These are phyloP conservation scores for Episyrphus balteatus DNA, from an alignment of 1,140 invertebrate genomes.

Conservation along the genomic window DNA sequence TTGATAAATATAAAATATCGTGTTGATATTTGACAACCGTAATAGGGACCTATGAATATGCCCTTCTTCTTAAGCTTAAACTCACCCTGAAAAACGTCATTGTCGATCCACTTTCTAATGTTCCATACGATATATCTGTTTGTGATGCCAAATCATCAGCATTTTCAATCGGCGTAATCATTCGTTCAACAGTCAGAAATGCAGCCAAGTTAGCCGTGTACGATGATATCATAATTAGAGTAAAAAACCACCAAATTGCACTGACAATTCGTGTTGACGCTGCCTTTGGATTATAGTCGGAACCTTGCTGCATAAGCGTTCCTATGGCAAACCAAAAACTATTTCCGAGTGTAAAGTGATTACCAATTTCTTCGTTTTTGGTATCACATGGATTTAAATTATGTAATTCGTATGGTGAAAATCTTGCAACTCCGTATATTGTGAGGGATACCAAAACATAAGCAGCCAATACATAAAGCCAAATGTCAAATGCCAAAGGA, in stretches of 20 bases:
- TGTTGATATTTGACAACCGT: too few relatives aligned
- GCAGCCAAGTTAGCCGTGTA: conserved; percentile 96
- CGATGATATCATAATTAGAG: conserved; percentile 94
- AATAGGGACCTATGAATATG: too few relatives aligned
- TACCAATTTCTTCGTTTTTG: conserved; percentile 71
- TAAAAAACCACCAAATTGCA: conserved; percentile 99
- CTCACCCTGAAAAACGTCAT: conserved; percentile 89
- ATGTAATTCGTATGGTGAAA: conserved; percentile 93
- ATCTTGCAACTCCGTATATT: conserved; percentile 84
- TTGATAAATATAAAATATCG: too few relatives aligned
- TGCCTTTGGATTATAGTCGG: conserved; percentile 46
- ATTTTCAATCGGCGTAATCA: conserved; percentile 93
- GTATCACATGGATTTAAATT: conserved; percentile 70
- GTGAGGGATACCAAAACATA: conserved; percentile 84
- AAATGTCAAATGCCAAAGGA: conserved; percentile 87
- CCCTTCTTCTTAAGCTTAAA: too few relatives aligned
- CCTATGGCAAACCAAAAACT: conserved; percentile 65
- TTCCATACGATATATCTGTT: conserved; percentile 89
- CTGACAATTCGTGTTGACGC: conserved; percentile 88
- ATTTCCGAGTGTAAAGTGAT: conserved; percentile 88
- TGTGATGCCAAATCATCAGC: conserved; percentile 90
- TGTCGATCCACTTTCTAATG: conserved; percentile 84
- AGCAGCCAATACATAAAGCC: conserved; percentile 85
- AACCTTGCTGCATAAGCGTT: conserved; percentile 68
- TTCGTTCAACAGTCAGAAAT: conserved; percentile 92